Percentiles rank a stretch among this genome's conserved stretches.
Evolutionary conservation across 2,797 vertebrate genomes (phyloP).

Genomic region (Pagetopsis macropterus): DNA sequence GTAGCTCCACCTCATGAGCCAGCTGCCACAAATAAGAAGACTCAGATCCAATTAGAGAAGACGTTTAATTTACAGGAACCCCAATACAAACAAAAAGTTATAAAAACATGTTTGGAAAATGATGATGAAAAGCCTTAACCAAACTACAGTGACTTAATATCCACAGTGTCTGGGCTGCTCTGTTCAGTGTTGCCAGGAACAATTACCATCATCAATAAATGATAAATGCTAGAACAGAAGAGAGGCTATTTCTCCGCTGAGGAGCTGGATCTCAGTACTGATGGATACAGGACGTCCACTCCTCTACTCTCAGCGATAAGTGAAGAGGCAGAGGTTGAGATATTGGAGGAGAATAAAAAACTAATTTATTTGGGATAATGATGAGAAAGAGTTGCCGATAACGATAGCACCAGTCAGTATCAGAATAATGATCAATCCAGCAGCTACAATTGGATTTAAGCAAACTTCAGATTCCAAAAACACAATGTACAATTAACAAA

Average conservation of each 20-base stretch:
- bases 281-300: constrained; percentile 55
- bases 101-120: constrained; percentile 30
- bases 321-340: constrained; percentile 41
- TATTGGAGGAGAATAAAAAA: constrained; percentile 41
- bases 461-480: not conserved
- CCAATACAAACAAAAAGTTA: constrained; percentile 16
- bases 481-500: constrained; percentile 12
- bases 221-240: constrained; percentile 70
- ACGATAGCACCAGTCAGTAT: constrained; percentile 4
- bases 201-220: constrained; percentile 79
- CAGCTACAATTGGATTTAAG: constrained; percentile 5
- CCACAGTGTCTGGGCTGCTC: constrained; percentile 65
- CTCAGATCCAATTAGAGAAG: constrained; percentile 37
- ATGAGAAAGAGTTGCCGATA: constrained; percentile 23
- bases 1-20: constrained; percentile 28
- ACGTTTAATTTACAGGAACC: constrained; percentile 37
- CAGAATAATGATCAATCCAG: constrained; percentile 30
- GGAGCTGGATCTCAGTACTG: constrained; percentile 48
- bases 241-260: constrained; percentile 59
- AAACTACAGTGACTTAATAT: constrained; percentile 73
- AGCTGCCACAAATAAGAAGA: constrained; percentile 17
- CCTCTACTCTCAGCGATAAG: constrained; percentile 39
- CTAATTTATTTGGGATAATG: constrained; percentile 53
- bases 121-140: constrained; percentile 47
- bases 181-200: constrained; percentile 72